Evolutionary conservation across 2,113 vertebrate genomes (phyloP), one percentile per base, ranked within the genome.

Genomic region (Larimichthys polyactis): DNA sequence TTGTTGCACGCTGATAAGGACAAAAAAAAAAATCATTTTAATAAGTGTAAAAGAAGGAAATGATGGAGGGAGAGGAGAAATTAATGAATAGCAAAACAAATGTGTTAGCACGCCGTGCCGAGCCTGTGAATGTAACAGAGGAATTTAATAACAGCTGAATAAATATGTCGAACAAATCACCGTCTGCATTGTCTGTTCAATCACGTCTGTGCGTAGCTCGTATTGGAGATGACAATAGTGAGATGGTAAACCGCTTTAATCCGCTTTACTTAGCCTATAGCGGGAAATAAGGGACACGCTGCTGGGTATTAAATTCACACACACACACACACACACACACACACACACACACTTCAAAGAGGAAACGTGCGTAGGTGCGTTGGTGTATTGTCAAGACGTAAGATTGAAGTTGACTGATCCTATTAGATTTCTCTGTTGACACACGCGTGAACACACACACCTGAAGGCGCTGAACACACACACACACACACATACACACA

Each of bases 321-420:
- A 43, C 66, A 27, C 64, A 58, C 16, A 73, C 78, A 69, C 49
- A 69, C 40, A 70, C n/a, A 54, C 70, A 54, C 46, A 55, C 46
- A 46, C 29, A 74, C 71, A 59, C 46, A 46, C 27, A 27, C 27
- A 3, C 81, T 78, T 75, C 65, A 78, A 75, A 81, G 64, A 64
- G 48, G 11, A 63, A 64, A 59, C 46, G 58, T 63, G 62, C 44
- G 68, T 55, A 72, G 57, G 75, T 82, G 81, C 17, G 52, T 75
- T 63, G 32, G 66, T 77, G 77, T 75, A 48, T 87, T 87, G 84
- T 80, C 62, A 78, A 68, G 55, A 71, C 66, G 40, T 36, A 73
- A 78, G 71, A 89, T 44, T 84, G 87, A 75, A 84, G 79, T 22
- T 71, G 83, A 78, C 86, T 87, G 90, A 89, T 90, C 86, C 78